phyloP scores from a whole-genome alignment of 1,140 invertebrate genomes.

The Drosophila prosaltans region DNA sequence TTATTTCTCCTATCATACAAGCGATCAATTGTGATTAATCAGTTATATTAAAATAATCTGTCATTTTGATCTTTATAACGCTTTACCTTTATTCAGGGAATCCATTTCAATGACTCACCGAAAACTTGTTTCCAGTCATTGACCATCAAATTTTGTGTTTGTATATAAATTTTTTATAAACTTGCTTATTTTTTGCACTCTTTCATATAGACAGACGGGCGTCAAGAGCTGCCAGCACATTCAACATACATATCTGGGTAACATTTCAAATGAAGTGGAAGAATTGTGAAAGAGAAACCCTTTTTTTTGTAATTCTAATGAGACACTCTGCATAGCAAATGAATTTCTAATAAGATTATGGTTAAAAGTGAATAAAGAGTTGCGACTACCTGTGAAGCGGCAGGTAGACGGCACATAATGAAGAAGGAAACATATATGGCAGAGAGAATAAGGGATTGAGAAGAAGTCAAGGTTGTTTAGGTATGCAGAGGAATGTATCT shows the following conservation, averaged over 20 bases:
- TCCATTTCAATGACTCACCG: background rate
- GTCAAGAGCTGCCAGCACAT: slow-evolving; percentile 47
- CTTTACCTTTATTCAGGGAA: background rate
- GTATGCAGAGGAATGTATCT: slow-evolving; percentile 4
- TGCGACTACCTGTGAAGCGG: slow-evolving; percentile 38
- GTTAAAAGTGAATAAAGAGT: slow-evolving; percentile 24
- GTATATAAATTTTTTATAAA: background rate
- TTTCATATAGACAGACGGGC: slow-evolving; percentile 58
- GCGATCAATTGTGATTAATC: slow-evolving; percentile 32
- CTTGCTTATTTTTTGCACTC: slow-evolving; percentile 21
- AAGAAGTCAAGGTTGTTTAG: slow-evolving; percentile 42
- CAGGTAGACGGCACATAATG: slow-evolving; percentile 48
- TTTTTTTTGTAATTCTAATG: slow-evolving; percentile 46
- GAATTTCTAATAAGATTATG: slow-evolving; percentile 74
- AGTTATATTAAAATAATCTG: slow-evolving; percentile 29
- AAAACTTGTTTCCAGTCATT: slow-evolving; percentile 3
- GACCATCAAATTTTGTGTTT: background rate
- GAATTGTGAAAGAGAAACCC: slow-evolving; percentile 33
- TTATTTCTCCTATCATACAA: background rate
- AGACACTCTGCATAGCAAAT: slow-evolving; percentile 27
- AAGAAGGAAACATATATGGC: slow-evolving; percentile 22
- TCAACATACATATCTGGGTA: slow-evolving; percentile 14
- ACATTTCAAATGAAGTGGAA: slow-evolving; percentile 46
- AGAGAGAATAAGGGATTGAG: slow-evolving; percentile 15
- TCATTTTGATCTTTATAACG: slow-evolving; percentile 21